These are phyloP conservation scores for Heliothis subflexa DNA, from an alignment of 1,140 invertebrate species.

Conservation along the genomic window DNA sequence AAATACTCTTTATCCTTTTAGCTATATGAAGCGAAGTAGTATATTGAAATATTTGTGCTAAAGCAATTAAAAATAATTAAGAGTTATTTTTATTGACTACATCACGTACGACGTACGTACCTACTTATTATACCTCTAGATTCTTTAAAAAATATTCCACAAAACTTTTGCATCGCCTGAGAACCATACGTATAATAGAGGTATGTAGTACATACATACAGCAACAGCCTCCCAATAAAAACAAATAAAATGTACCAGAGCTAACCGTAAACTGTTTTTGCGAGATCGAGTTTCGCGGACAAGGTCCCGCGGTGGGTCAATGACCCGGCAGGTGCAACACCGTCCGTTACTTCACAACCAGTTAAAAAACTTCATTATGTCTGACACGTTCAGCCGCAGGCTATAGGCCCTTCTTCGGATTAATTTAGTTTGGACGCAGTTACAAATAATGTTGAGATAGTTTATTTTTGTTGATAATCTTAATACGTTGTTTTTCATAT, in stretches of 20 bases:
- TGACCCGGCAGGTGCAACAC: slow-evolving; percentile 54
- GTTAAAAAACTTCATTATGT: slow-evolving; percentile 45
- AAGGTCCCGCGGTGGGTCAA: slow-evolving; percentile 53
- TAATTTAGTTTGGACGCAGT: neutral
- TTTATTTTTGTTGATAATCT: neutral
- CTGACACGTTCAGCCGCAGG: slow-evolving; percentile 12
- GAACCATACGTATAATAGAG: neutral
- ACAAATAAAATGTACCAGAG: slow-evolving; percentile 20
- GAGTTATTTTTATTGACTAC: too few relatives aligned
- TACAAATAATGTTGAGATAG: neutral
- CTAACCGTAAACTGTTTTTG: slow-evolving; percentile 57
- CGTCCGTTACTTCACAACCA: slow-evolving; percentile 49
- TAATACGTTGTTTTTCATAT: too few relatives aligned
- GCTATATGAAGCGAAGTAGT: neutral
- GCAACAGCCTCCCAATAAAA: slow-evolving; percentile 11
- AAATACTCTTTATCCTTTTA: neutral
- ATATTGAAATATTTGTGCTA: neutral
- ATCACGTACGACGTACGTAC: too few relatives aligned
- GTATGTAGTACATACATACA: too few relatives aligned
- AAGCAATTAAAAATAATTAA: too few relatives aligned
- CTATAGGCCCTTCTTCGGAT: slow-evolving; percentile 18
- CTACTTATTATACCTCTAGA: too few relatives aligned
- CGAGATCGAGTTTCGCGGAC: slow-evolving; percentile 54
- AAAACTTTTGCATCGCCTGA: neutral
- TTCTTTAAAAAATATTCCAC: neutral